phyloP scores from a whole-genome alignment of 1,140 invertebrate genomes.

The Mycetomoellerius zeteki region DNA sequence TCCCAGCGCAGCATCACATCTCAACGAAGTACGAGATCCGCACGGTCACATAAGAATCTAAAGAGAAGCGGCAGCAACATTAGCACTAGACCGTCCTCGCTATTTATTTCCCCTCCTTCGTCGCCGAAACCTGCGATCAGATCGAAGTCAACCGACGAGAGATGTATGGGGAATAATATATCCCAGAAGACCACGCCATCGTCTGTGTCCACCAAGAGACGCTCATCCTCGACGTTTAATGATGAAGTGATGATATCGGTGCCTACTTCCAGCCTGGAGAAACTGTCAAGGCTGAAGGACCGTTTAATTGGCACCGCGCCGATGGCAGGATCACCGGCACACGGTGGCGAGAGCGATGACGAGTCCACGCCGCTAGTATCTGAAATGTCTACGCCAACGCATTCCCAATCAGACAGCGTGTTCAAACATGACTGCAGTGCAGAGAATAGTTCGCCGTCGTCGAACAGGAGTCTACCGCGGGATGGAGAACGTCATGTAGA shows the following conservation, averaged over 20 bases:
- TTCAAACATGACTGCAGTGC: constrained; percentile 73
- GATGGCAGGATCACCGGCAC: constrained; percentile 76
- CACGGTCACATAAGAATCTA: constrained; percentile 66
- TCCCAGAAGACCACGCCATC: constrained; percentile 54
- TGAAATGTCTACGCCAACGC: constrained; percentile 83
- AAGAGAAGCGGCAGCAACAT: constrained; percentile 51
- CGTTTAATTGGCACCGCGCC: constrained; percentile 82
- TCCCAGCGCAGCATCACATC: constrained; percentile 84
- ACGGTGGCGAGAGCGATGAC: constrained; percentile 87
- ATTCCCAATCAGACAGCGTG: constrained; percentile 77
- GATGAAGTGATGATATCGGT: constrained; percentile 75
- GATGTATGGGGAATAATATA: constrained; percentile 66
- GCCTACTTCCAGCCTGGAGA: constrained; percentile 79
- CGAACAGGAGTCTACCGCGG: constrained; percentile 72
- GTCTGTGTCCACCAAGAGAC: constrained; percentile 31
- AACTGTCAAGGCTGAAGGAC: constrained; percentile 84
- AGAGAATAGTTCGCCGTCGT: constrained; percentile 72
- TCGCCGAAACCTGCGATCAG: constrained; percentile 79
- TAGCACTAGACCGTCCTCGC: constrained; percentile 74
- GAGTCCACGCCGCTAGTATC: constrained; percentile 89
- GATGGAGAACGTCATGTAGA: constrained; percentile 72
- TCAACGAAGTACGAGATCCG: constrained; percentile 82
- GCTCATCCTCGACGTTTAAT: constrained; percentile 56
- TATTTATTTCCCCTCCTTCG: constrained; percentile 79
- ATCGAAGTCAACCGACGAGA: constrained; percentile 81